Evolutionary conservation across 92 coral and sea anemone species (phyloP).

Genomic region (Zoanthus sociatus): DNA sequence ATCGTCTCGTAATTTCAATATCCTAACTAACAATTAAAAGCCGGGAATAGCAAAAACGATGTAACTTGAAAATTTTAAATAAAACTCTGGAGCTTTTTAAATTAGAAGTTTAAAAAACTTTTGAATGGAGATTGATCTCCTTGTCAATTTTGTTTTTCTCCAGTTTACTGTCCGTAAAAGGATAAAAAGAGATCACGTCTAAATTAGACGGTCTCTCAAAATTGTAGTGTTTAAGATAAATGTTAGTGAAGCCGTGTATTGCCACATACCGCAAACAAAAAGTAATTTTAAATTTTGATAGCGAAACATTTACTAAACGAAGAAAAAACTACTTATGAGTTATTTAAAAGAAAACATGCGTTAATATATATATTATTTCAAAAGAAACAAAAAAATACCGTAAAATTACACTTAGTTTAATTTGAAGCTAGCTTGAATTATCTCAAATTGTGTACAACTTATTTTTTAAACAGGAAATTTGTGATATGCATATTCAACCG

Average conservation of each 20-base stretch:
- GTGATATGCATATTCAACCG: too few relatives aligned
- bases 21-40: conserved; percentile 29
- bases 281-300: too few relatives aligned
- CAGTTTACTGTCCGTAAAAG: background rate
- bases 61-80: background rate
- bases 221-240: too few relatives aligned
- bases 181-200: too few relatives aligned
- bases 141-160: background rate
- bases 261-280: too few relatives aligned
- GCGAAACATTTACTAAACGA: too few relatives aligned
- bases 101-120: background rate
- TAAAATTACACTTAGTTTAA: background rate
- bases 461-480: too few relatives aligned
- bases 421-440: background rate
- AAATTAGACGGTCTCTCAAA: too few relatives aligned
- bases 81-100: background rate
- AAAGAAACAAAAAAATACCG: background rate
- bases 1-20: conserved; percentile 13
- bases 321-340: too few relatives aligned
- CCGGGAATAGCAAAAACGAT: background rate
- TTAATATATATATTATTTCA: background rate
- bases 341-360: background rate
- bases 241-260: too few relatives aligned
- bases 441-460: too few relatives aligned
- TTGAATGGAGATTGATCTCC: too few relatives aligned